A percentile compares a stretch with the other conserved stretches of the same genome.
Conservation (phyloP, 2,888 invertebrate genomes). For the Shargacucullia verbasci region DNA sequence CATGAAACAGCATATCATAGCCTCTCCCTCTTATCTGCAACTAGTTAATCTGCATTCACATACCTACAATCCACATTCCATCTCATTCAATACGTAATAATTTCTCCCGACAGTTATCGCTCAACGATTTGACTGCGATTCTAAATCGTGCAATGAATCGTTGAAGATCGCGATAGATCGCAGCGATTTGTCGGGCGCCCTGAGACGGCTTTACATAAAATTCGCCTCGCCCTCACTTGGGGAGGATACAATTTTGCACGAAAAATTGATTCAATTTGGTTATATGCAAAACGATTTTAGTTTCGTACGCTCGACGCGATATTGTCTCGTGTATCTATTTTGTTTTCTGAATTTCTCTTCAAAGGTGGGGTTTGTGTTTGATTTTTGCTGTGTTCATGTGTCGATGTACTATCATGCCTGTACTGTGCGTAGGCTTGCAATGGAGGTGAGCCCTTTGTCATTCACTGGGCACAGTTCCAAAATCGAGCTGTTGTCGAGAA, state of each 20-base stretch:
- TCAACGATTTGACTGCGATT: constrained; percentile 54
- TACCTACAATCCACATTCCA: constrained; percentile 34
- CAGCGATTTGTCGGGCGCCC: constrained; percentile 63
- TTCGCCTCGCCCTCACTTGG: constrained; percentile 40
- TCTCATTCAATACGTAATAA: constrained; percentile 47
- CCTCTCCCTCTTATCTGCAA: constrained; percentile 4
- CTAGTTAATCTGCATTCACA: constrained; percentile 16
- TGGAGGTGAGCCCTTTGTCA: no score
- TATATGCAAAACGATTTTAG: constrained; percentile 76
- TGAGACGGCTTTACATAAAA: constrained; percentile 59
- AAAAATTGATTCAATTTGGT: constrained; percentile 83
- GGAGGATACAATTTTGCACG: constrained; percentile 74
- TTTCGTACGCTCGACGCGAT: constrained; percentile 46
- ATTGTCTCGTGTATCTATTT: constrained; percentile 50
- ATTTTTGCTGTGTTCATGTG: background rate
- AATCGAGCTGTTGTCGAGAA: no score
- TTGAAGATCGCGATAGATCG: constrained; percentile 60
- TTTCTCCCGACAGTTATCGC: constrained; percentile 46
- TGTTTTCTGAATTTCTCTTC: constrained; percentile 31
- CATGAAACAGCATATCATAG: background rate
- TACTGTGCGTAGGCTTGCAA: no score
- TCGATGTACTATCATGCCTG: background rate
- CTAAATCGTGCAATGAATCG: constrained; percentile 56
- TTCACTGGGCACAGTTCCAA: no score
- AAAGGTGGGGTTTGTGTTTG: constrained; percentile 20